A percentile compares a stretch with the other conserved stretches of the same genome.
These are phyloP conservation scores for Melitaea athalia DNA, from an alignment of 2,888 invertebrate species.

Conservation along the genomic window DNA sequence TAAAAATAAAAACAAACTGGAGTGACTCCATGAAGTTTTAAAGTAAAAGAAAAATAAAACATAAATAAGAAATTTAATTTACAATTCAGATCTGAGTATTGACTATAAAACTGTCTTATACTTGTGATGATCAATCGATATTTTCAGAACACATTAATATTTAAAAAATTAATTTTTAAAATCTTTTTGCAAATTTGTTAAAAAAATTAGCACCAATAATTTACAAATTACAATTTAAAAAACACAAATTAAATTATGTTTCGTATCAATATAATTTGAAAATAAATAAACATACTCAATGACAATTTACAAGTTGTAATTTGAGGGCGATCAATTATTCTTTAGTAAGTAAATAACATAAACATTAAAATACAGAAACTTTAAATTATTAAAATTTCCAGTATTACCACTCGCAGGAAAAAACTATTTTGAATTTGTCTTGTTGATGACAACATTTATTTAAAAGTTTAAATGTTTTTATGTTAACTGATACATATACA, in stretches of 20 bases:
- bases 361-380: neutral
- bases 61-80: slow-evolving; percentile 12
- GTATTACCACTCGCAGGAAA: no score
- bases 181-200: neutral
- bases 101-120: slow-evolving; percentile 2
- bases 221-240: neutral
- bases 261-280: neutral
- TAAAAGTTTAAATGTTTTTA: no score
- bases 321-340: neutral
- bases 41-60: slow-evolving; percentile 4
- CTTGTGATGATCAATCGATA: slow-evolving; percentile 1
- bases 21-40: neutral
- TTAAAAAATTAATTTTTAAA: neutral
- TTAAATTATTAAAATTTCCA: no score
- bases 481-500: neutral
- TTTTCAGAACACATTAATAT: neutral
- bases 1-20: neutral
- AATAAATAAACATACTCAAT: slow-evolving; percentile 1
- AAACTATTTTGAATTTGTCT: no score
- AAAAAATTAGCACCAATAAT: slow-evolving; percentile 7
- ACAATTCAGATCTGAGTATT: slow-evolving; percentile 26
- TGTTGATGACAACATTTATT: no score
- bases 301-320: neutral
- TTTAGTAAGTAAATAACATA: neutral
- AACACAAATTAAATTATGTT: neutral